Base-by-base conservation (phyloP, 2,113 vertebrate species). In the Dipodomys stephensi region DNA sequence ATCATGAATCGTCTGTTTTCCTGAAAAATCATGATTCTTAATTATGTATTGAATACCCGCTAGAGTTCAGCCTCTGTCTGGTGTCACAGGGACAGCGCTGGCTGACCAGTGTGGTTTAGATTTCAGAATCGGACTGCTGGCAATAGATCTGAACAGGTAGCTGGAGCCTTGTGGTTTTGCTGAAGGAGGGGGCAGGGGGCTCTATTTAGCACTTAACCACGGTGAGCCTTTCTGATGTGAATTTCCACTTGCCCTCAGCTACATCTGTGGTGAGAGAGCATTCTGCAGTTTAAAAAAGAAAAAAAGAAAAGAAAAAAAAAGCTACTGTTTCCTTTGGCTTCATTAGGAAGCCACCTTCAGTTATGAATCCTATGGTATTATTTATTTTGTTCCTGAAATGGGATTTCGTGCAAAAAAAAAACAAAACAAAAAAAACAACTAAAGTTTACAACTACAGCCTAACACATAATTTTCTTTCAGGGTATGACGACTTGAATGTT, bases 401-500 rank as follows among this genome's bases (percentile, higher is more conserved):
- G 93, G 92, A 94, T 97, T 96, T 96, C 91, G 92, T 95, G 96
- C 72, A 97, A 96, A 93, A 64, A 11, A 57, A 57, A 1, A 12
- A 57, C 18, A 57, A 15, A 57, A 57, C 18, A 4, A 16, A 57
- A 57, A 57, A 57, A 13, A 16, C 12, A 57, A 57, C 49, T 53
- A 23, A 96, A 91, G 96, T 98, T 98, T 98, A 96, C 97, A 97
- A 87, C 94, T 95, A 96, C 96, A 94, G 84, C 97, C 81, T 93
- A 97, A 95, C 95, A 97, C 96, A 95, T 19, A 57, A 57, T 97
- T 97, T 97, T 94, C 11, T 97, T 98, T 98, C 98, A 98, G 98
- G 98, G 96, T 98, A 97, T 96, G 96, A 97, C 97, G 98, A 98
- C 98, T 98, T 98, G 98, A 98, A 98, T 98, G 97, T 98, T 96